A percentile compares a stretch with the other conserved stretches of the same genome.
Conservation (phyloP, 2,113 vertebrate species). For the Myodes glareolus region DNA sequence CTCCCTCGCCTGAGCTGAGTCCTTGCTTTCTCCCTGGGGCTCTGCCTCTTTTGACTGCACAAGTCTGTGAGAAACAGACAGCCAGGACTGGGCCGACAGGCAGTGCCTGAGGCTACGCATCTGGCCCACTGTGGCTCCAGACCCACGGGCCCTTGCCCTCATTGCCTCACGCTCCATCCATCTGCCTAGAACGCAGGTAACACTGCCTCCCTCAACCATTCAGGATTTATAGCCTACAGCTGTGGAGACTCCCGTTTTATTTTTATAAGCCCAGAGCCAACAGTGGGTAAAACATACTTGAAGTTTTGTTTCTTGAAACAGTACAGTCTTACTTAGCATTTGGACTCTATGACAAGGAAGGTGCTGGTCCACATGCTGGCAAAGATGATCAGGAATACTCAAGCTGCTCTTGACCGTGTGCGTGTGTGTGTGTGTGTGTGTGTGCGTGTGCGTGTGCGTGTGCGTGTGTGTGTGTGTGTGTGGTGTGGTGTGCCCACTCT, state of each 20-base stretch:
- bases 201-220: conserved; percentile 80
- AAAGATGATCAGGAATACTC: background rate
- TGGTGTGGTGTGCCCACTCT: background rate
- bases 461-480: background rate
- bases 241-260: conserved; percentile 89
- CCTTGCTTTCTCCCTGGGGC: background rate
- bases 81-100: background rate
- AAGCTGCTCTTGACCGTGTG: background rate
- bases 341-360: conserved; percentile 82
- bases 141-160: conserved; percentile 26
- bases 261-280: conserved; percentile 88
- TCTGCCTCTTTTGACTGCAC: background rate
- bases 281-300: conserved; percentile 88
- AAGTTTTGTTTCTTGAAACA: conserved; percentile 89
- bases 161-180: conserved; percentile 13
- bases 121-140: conserved; percentile 43
- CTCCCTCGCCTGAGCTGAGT: background rate
- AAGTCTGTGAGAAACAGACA: conserved; percentile 31
- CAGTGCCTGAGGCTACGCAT: conserved; percentile 45
- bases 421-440: background rate
- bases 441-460: background rate
- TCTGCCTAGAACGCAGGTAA: conserved; percentile 80
- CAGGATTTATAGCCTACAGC: conserved; percentile 91
- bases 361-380: background rate
- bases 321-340: conserved; percentile 87